phyloP scores from a whole-genome alignment of 2,888 invertebrate genomes.

The Zhuqinia jingwanae region DNA sequence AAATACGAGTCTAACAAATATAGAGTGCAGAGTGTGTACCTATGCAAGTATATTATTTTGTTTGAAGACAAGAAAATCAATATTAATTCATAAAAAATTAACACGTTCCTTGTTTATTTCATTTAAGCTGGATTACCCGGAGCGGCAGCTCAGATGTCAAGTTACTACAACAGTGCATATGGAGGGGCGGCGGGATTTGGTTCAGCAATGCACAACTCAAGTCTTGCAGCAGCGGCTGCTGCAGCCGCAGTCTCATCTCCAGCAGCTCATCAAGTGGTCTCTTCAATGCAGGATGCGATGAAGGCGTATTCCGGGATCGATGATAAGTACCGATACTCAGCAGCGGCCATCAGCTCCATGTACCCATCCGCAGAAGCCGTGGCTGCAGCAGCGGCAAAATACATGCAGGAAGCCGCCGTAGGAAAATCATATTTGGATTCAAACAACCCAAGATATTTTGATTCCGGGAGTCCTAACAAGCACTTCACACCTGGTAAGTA shows the following conservation, averaged over 20 bases:
- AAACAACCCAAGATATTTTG: slow-evolving; percentile 79
- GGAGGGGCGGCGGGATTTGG: slow-evolving; percentile 78
- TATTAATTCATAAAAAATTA: slow-evolving; percentile 48
- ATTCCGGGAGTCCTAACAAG: slow-evolving; percentile 79
- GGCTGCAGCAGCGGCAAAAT: slow-evolving; percentile 78
- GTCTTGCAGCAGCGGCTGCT: slow-evolving; percentile 79
- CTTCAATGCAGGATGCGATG: slow-evolving; percentile 79
- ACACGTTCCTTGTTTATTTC: slow-evolving; percentile 46
- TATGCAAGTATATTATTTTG: background rate
- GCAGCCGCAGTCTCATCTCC: slow-evolving; percentile 78
- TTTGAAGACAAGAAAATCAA: slow-evolving; percentile 26
- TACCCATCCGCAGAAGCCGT: slow-evolving; percentile 77
- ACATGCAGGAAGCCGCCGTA: slow-evolving; percentile 76
- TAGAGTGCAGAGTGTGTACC: background rate
- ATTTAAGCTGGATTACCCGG: slow-evolving; percentile 78
- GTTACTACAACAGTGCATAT: slow-evolving; percentile 79
- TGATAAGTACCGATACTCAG: slow-evolving; percentile 79
- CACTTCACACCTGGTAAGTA: slow-evolving; percentile 79
- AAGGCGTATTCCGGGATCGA: slow-evolving; percentile 79
- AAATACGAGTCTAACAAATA: too few species aligned
- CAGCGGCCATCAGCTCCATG: slow-evolving; percentile 78
- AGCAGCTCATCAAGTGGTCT: slow-evolving; percentile 77
- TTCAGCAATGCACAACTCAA: slow-evolving; percentile 78
- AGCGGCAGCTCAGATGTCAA: slow-evolving; percentile 79
- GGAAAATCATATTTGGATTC: slow-evolving; percentile 78